phyloP scores from a whole-genome alignment of 2,797 vertebrate genomes.

The Phoeniculus purpureus region DNA sequence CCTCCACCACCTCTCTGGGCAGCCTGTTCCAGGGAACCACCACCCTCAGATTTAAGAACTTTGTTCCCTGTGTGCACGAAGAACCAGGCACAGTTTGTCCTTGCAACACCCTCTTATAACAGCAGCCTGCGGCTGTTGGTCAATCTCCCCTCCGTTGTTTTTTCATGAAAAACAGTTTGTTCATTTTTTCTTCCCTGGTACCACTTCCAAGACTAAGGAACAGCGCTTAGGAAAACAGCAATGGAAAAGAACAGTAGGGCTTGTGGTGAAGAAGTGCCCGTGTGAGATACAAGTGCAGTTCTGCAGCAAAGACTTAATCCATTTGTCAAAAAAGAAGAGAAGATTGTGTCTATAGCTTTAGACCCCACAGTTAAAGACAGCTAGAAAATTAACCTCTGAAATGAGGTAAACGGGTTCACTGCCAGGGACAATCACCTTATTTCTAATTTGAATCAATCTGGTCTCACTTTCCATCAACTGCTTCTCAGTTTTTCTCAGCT shows the following conservation, averaged over 20 bases:
- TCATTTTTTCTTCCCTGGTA: background rate
- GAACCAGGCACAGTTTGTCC: accelerated
- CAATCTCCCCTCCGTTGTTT: background rate
- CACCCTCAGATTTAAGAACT: too few species aligned
- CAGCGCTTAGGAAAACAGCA: background rate
- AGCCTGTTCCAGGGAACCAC: too few species aligned
- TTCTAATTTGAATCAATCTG: background rate
- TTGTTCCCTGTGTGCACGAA: accelerated
- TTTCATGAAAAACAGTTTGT: background rate
- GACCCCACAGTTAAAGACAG: background rate
- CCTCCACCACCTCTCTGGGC: too few species aligned
- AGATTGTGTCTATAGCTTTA: background rate
- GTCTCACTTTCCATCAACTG: background rate
- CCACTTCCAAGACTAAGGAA: background rate
- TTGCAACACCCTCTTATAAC: background rate
- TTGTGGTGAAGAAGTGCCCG: background rate
- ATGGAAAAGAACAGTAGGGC: background rate
- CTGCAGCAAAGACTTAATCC: background rate
- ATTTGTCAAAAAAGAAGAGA: background rate
- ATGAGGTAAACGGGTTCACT: background rate
- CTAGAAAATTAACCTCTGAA: background rate
- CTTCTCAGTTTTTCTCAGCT: background rate
- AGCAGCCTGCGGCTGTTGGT: background rate
- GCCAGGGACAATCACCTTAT: background rate
- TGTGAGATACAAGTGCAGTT: accelerated